These are phyloP conservation scores for Apamea anceps DNA, from an alignment of 2,888 invertebrate genomes.

Conservation along the genomic window DNA sequence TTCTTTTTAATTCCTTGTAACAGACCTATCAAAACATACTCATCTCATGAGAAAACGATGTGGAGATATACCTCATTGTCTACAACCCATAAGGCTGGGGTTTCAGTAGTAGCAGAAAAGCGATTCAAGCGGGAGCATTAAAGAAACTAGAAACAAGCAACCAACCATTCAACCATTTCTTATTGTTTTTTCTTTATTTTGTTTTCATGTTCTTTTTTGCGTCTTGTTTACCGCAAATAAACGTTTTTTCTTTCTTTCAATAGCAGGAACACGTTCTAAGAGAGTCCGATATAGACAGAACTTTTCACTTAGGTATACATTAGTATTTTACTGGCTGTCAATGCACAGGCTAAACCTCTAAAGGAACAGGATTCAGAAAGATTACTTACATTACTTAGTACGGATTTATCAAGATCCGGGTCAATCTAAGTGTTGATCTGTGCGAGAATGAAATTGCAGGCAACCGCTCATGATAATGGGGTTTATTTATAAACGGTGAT, in stretches of 20 bases:
- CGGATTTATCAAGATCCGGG: not conserved
- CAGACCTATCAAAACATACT: slow-evolving; percentile 24
- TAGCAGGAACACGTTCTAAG: not conserved
- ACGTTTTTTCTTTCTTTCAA: too few species aligned
- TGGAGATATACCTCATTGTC: slow-evolving; percentile 26
- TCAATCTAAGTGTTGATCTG: not conserved
- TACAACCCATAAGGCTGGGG: slow-evolving; percentile 16
- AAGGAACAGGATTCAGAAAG: not conserved
- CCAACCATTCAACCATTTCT: too few species aligned
- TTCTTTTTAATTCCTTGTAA: slow-evolving; percentile 27
- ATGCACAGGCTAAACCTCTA: not conserved
- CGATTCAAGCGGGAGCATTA: not conserved
- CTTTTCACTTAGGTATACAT: not conserved
- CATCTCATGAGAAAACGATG: slow-evolving; percentile 45
- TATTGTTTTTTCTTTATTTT: too few species aligned
- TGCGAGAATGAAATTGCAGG: not conserved
- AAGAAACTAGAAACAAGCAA: not conserved
- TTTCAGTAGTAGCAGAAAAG: not conserved
- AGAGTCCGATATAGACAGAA: not conserved
- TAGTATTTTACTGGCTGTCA: not conserved
- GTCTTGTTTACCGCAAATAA: too few species aligned
- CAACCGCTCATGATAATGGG: not conserved
- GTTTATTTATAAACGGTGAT: too few species aligned
- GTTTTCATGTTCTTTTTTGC: too few species aligned
- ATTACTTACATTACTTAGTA: not conserved